Conservation (phyloP, 2,797 vertebrate genomes). For the Poeciliopsis presidionis region DNA sequence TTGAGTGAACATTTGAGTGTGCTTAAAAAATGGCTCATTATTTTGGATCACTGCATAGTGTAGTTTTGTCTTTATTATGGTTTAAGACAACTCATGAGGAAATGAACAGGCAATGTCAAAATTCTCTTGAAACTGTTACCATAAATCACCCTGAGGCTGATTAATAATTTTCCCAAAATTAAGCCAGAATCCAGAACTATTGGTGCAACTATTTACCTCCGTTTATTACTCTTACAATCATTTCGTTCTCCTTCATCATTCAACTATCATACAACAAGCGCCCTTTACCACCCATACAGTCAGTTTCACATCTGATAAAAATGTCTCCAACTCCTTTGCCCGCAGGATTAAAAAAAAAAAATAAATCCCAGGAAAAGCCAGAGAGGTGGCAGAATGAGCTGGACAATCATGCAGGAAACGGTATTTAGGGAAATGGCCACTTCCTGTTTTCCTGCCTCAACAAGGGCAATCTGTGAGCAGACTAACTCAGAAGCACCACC, state of each 20-base stretch:
- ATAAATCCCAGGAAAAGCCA: slow-evolving; percentile 10
- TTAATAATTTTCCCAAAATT: not conserved
- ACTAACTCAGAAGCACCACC: slow-evolving; percentile 22
- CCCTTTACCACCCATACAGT: slow-evolving; percentile 5
- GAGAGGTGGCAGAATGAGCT: slow-evolving; percentile 4
- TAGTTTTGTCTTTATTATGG: not conserved
- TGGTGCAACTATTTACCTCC: not conserved
- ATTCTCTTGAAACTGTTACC: not conserved
- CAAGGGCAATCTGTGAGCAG: slow-evolving; percentile 29
- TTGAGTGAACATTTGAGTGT: not conserved
- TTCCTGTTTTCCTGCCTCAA: slow-evolving; percentile 61
- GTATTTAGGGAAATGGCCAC: slow-evolving; percentile 61
- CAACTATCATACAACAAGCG: not conserved
- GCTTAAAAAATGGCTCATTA: not conserved
- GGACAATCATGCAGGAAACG: slow-evolving; percentile 45
- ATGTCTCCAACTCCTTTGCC: not conserved
- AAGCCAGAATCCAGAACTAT: no score
- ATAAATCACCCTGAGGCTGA: not conserved
- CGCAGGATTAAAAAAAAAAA: not conserved
- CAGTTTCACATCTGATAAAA: not conserved
- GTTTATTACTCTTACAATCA: not conserved
- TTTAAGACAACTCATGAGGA: not conserved
- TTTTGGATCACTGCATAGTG: not conserved
- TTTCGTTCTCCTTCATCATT: not conserved
- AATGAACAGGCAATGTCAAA: slow-evolving; percentile 9